These are phyloP conservation scores for Apostichopus parvimensis DNA, from an alignment of 35 echinoderm and acorn worm genomes.

Conservation along the genomic window DNA sequence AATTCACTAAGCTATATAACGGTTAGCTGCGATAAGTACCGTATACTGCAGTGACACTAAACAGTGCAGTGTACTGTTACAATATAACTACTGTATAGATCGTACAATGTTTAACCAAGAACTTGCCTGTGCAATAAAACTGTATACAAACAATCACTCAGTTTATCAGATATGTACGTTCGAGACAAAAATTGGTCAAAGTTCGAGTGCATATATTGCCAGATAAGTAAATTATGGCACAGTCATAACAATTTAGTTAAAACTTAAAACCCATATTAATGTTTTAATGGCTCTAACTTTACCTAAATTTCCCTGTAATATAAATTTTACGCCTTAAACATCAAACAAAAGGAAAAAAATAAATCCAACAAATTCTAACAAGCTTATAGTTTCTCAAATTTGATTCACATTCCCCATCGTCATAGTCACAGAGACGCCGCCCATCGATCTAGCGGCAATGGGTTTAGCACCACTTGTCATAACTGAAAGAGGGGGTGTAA, in stretches of 20 bases:
- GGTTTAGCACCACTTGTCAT: not conserved
- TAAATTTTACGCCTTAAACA: too few relatives aligned
- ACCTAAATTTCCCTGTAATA: too few relatives aligned
- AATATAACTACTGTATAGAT: too few relatives aligned
- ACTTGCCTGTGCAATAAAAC: not conserved
- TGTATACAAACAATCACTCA: slow-evolving; percentile 9
- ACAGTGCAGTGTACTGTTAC: too few relatives aligned
- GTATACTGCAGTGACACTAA: too few relatives aligned
- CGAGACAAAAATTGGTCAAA: not conserved
- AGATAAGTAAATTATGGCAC: not conserved
- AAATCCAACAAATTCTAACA: too few relatives aligned
- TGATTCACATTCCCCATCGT: not conserved
- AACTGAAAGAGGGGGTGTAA: not conserved
- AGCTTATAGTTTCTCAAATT: not conserved
- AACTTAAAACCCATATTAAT: too few relatives aligned
- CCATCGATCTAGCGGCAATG: not conserved
- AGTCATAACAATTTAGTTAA: too few relatives aligned
- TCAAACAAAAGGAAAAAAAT: too few relatives aligned
- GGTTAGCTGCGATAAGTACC: too few relatives aligned
- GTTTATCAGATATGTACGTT: not conserved
- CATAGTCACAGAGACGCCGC: not conserved
- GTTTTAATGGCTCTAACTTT: too few relatives aligned
- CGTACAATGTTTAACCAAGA: not conserved
- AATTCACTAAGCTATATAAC: not conserved
- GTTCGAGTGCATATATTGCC: not conserved